phyloP scores from a whole-genome alignment of 2,797 vertebrate species.

The Paguma larvata region DNA sequence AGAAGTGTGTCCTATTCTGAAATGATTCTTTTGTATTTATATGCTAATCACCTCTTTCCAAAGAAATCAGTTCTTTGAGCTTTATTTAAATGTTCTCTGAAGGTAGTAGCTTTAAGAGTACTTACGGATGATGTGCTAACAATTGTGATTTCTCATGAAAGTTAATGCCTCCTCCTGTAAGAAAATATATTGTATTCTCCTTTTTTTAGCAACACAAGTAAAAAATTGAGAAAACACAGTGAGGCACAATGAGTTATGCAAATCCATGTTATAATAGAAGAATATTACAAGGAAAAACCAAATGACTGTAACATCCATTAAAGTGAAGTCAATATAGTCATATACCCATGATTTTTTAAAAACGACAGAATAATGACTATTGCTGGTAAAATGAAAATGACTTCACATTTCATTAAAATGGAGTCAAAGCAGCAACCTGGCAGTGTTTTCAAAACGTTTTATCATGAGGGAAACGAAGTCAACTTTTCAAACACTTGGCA shows the following conservation, averaged over 20 bases:
- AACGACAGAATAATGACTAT: slow-evolving; percentile 81
- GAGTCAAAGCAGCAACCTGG: slow-evolving; percentile 84
- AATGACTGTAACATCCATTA: slow-evolving; percentile 80
- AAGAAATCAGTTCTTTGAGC: slow-evolving; percentile 85
- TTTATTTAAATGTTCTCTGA: slow-evolving; percentile 89
- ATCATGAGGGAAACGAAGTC: slow-evolving; percentile 89
- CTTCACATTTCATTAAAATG: slow-evolving; percentile 80
- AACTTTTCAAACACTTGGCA: slow-evolving; percentile 92
- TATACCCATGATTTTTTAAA: slow-evolving; percentile 91
- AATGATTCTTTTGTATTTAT: slow-evolving; percentile 88
- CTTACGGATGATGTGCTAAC: slow-evolving; percentile 87
- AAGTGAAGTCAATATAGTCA: slow-evolving; percentile 80
- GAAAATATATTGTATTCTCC: slow-evolving; percentile 86
- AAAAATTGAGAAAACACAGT: slow-evolving; percentile 86
- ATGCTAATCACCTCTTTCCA: slow-evolving; percentile 87
- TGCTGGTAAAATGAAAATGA: slow-evolving; percentile 84
- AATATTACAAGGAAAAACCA: slow-evolving; percentile 84
- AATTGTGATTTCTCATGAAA: slow-evolving; percentile 89
- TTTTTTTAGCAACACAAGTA: slow-evolving; percentile 82
- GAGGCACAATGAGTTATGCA: slow-evolving; percentile 85
- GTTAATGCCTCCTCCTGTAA: slow-evolving; percentile 87
- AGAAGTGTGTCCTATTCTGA: slow-evolving; percentile 84
- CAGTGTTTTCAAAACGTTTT: slow-evolving; percentile 95
- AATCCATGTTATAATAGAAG: slow-evolving; percentile 85
- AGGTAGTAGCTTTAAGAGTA: slow-evolving; percentile 86